Base-by-base conservation (phyloP, 2,797 vertebrate genomes). In the Megalops cyprinoides region DNA sequence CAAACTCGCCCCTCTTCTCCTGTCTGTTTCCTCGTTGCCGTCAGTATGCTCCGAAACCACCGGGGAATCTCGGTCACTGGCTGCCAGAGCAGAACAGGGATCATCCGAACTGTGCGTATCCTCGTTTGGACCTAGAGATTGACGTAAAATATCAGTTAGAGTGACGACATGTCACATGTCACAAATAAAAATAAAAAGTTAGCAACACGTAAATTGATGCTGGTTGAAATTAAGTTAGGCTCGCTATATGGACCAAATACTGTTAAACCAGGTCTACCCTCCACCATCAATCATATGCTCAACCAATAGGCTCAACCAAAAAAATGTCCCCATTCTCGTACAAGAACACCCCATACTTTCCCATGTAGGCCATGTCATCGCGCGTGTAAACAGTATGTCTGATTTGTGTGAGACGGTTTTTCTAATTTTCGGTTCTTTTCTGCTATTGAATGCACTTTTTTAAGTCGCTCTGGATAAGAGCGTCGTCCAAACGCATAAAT, bases 21-120 rank as follows among this genome's bases (percentile, higher is more conserved):
- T 14, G 87, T 92, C 79, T 34, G 56, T 75, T 87, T 95, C 74
- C 77, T 91, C 75, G 73, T 88, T 89, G 81, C 83, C 88, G 37
- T 93, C 91, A 5, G 91, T 88, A 7, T 94, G 92, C 75, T 98
- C 97, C 25, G 94, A 91, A 1, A 92, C 88, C 76, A 94, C 92
- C 0, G 96, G 95, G 0, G 96, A 97, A 83, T 95, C 96, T 74
- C 95, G 90, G 87, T 97, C 96, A 78, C 96, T 96, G 84, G 92
- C 93, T 88, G 89, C 87, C 1, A 82, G 25, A 1, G 88, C 88
- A 85, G 90, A 89, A 76, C 84, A 89, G 4, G 85, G 87, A 23
- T 89, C 90, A 12, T 88, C 91, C 44, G 89, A 79, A 79, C 81
- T 74, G 28, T 69, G 82, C 1, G 67, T 75, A 0, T 82, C 88